These are phyloP conservation scores for Ypsolopha scabrella DNA, from an alignment of 2,888 invertebrate genomes.

Conservation along the genomic window DNA sequence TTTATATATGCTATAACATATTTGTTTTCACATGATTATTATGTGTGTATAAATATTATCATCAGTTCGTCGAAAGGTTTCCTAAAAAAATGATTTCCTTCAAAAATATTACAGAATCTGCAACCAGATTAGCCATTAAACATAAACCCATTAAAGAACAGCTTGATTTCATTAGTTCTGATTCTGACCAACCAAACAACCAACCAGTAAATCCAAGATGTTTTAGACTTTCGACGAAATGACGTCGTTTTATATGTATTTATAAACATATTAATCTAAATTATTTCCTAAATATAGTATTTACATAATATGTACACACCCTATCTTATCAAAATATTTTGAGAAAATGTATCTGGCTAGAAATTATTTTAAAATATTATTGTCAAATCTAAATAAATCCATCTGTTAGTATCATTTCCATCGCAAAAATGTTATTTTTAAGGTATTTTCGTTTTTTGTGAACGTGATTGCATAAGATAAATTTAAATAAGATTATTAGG, in stretches of 20 bases:
- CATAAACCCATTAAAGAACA: no score
- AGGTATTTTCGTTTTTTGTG: background rate
- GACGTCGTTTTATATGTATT: background rate
- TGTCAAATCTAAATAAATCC: background rate
- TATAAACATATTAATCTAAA: no score
- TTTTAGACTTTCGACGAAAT: background rate
- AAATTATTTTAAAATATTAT: background rate
- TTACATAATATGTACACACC: background rate
- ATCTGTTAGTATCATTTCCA: background rate
- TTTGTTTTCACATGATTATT: background rate
- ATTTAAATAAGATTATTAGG: background rate
- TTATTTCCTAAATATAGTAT: background rate
- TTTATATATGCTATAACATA: slow-evolving; percentile 2
- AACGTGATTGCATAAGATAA: background rate
- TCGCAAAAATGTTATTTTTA: background rate
- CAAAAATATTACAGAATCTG: no score
- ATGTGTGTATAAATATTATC: background rate
- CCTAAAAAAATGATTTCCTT: no score
- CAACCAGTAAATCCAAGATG: no score
- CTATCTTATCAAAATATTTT: background rate
- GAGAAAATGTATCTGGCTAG: background rate
- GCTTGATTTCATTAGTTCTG: no score
- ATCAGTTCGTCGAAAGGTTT: background rate
- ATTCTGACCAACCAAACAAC: no score
- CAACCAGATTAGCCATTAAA: no score